These are phyloP conservation scores for Danio aesculapii DNA, from an alignment of 2,797 vertebrate genomes.

Conservation along the genomic window DNA sequence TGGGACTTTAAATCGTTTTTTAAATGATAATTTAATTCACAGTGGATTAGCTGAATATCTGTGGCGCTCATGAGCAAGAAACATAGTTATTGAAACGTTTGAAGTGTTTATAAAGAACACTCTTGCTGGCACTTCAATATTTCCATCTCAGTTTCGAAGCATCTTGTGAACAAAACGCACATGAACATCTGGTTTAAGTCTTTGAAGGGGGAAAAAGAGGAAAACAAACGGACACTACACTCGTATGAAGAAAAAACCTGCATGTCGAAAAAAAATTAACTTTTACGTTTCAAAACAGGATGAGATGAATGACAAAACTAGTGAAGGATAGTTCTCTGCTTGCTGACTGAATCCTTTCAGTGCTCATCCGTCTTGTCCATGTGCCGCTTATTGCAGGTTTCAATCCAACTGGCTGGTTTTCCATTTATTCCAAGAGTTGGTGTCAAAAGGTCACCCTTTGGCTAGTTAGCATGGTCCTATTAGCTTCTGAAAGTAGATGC, in stretches of 20 bases:
- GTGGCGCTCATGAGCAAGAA: conserved; percentile 11
- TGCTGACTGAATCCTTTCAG: conserved; percentile 3
- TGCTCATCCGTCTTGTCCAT: conserved; percentile 16
- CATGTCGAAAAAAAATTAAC: neutral
- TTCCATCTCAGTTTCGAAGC: conserved; percentile 15
- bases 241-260: neutral
- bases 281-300: conserved; percentile 31
- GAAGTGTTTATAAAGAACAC: conserved; percentile 40
- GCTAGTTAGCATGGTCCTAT: neutral
- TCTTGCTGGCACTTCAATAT: conserved; percentile 15
- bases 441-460: conserved; percentile 4
- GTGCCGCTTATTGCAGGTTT: conserved; percentile 19
- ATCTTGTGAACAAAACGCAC: conserved; percentile 30
- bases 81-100: conserved; percentile 13
- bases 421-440: neutral
- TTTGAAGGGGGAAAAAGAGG: conserved; percentile 5
- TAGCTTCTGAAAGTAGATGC: neutral
- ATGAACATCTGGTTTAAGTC: conserved; percentile 36
- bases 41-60: conserved; percentile 7
- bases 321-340: conserved; percentile 19
- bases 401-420: conserved; percentile 17
- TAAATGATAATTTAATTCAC: neutral
- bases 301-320: conserved; percentile 14
- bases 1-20: too few species aligned
- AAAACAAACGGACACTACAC: conserved; percentile 37